These are phyloP conservation scores for Meiosimyza platycephala DNA, from an alignment of 2,888 invertebrate genomes.

Conservation along the genomic window DNA sequence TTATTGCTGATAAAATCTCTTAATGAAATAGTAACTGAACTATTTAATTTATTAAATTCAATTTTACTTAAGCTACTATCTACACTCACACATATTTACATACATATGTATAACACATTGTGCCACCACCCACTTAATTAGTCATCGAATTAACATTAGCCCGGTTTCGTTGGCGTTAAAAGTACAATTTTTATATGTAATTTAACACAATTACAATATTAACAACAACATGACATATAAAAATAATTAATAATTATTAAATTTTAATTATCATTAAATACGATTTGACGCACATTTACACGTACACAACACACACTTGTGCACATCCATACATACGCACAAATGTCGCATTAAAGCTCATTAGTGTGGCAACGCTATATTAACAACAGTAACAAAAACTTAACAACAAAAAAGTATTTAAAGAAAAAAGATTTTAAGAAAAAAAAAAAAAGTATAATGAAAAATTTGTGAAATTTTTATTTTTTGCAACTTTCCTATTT, in stretches of 20 bases:
- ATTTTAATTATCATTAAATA: constrained; percentile 47
- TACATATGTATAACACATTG: constrained; percentile 48
- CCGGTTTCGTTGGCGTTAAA: neutral
- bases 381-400: neutral
- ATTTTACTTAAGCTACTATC: too few relatives aligned
- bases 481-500: neutral
- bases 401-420: neutral
- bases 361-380: constrained; percentile 20
- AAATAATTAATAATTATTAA: constrained; percentile 43
- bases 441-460: neutral
- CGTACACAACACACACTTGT: neutral
- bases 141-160: constrained; percentile 53
- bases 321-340: constrained; percentile 7
- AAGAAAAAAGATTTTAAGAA: neutral
- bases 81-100: neutral
- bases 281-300: constrained; percentile 37
- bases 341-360: constrained; percentile 22
- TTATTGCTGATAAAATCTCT: too few relatives aligned
- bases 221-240: constrained; percentile 5
- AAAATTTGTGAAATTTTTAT: neutral
- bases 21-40: too few relatives aligned
- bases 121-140: constrained; percentile 57
- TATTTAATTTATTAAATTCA: too few relatives aligned
- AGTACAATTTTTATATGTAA: neutral
- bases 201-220: constrained; percentile 4